Evolutionary conservation across 2,888 invertebrate species (phyloP).

Genomic region (Cosmorhoe ocellata): DNA sequence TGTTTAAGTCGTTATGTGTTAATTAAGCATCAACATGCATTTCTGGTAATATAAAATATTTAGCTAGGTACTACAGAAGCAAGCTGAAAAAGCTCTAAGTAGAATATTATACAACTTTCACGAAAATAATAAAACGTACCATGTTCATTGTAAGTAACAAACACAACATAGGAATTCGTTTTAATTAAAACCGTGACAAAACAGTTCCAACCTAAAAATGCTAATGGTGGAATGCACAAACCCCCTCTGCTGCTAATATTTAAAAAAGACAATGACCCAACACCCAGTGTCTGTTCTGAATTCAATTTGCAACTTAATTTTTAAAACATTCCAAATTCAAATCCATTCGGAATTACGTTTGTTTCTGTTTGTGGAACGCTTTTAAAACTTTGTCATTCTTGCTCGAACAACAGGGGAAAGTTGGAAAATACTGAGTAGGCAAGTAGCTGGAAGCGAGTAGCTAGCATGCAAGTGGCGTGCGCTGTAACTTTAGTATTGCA

Average conservation of each 20-base stretch:
- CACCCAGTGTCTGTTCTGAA: constrained; percentile 18
- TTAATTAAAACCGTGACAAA: constrained; percentile 6
- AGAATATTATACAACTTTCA: background rate
- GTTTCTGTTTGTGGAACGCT: constrained; percentile 31
- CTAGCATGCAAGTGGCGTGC: constrained; percentile 38
- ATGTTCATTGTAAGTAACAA: background rate
- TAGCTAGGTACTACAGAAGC: too few species aligned
- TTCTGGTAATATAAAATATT: too few species aligned
- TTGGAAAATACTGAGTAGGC: constrained; percentile 18
- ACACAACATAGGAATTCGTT: background rate
- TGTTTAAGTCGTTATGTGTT: too few species aligned
- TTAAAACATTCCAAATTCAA: constrained; percentile 33
- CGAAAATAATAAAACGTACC: background rate
- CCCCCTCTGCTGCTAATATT: constrained; percentile 7
- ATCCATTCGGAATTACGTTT: constrained; percentile 30
- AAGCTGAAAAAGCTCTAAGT: background rate
- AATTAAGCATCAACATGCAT: background rate
- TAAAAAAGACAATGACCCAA: constrained; percentile 18
- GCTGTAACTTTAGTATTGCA: constrained; percentile 36
- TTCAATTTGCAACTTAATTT: constrained; percentile 29
- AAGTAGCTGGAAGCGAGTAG: constrained; percentile 22
- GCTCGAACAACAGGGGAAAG: constrained; percentile 24
- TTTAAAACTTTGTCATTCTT: constrained; percentile 35
- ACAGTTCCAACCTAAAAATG: constrained; percentile 2
- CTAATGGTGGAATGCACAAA: constrained; percentile 11